Percentiles rank a stretch among this genome's conserved stretches.
Conservation (phyloP, 2,888 invertebrate genomes). For the Stenodema calcarata region DNA sequence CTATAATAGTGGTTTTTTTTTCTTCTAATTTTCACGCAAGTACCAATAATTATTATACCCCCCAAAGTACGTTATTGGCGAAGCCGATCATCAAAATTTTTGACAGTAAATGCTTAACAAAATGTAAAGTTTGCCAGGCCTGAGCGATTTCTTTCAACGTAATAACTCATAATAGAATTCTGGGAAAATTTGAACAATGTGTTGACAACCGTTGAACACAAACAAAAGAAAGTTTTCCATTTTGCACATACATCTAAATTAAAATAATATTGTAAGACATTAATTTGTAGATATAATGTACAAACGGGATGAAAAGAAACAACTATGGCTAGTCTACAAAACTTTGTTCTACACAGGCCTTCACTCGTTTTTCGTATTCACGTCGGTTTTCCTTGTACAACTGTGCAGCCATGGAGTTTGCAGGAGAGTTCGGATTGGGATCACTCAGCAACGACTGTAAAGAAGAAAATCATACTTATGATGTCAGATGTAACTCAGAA, state of each 20-base stretch:
- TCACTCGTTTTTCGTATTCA: slow-evolving; percentile 99
- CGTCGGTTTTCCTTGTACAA: slow-evolving; percentile 98
- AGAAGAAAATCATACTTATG: slow-evolving; percentile 58
- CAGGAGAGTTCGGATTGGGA: slow-evolving; percentile 99
- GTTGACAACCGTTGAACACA: background rate
- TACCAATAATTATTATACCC: background rate
- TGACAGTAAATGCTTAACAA: background rate
- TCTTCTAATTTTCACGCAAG: too few relatives aligned
- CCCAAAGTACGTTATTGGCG: background rate
- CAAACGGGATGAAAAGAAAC: slow-evolving; percentile 47
- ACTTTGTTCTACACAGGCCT: slow-evolving; percentile 99
- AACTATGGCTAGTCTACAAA: slow-evolving; percentile 81
- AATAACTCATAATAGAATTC: background rate
- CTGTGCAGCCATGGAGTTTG: slow-evolving; percentile 98
- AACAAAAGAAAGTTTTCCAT: background rate
- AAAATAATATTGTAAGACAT: slow-evolving; percentile 27
- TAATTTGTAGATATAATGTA: slow-evolving; percentile 44
- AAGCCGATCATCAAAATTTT: background rate
- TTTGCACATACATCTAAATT: slow-evolving; percentile 21
- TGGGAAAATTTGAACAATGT: background rate
- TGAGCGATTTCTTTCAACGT: background rate
- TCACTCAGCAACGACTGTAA: slow-evolving; percentile 98
- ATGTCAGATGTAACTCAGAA: background rate
- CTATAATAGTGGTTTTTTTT: too few relatives aligned
- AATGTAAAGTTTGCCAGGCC: background rate